Evolutionary conservation across 2,888 invertebrate genomes (phyloP).

Genomic region (Ypsolopha scabrella): DNA sequence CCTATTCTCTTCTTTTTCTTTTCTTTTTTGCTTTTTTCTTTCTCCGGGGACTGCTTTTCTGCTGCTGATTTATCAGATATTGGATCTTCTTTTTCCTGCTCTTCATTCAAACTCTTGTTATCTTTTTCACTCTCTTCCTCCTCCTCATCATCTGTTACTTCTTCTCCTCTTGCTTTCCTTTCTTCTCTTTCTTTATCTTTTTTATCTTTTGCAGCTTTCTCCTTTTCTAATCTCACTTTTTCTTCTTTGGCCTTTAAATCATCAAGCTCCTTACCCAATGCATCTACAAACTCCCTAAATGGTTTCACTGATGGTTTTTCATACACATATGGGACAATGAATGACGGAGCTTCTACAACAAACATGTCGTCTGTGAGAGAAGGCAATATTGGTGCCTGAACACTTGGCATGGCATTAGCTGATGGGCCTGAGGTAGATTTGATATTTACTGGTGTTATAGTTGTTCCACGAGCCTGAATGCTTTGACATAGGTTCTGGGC

Average conservation of each 20-base stretch:
- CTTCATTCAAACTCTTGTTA: conserved; percentile 33
- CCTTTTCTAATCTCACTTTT: conserved; percentile 35
- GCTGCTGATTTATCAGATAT: conserved; percentile 1
- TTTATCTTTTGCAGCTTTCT: conserved; percentile 42
- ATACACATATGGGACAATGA: conserved; percentile 93
- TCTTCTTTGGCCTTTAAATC: conserved; percentile 50
- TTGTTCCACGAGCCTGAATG: conserved; percentile 62
- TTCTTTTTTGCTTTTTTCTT: conserved; percentile 27
- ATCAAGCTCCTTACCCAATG: conserved; percentile 75
- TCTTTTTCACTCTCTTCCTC: conserved; percentile 24
- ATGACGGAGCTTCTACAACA: conserved; percentile 92
- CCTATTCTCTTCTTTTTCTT: conserved; percentile 42
- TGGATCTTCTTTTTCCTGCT: conserved; percentile 9
- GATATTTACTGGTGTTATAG: conserved; percentile 65
- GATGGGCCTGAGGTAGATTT: conserved; percentile 21
- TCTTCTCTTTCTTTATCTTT: conserved; percentile 57
- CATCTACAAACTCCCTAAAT: conserved; percentile 79
- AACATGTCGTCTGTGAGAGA: conserved; percentile 93
- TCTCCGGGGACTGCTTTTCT: neutral
- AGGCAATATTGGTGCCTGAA: conserved; percentile 73
- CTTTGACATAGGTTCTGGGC: conserved; percentile 58
- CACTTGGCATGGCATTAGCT: conserved; percentile 18
- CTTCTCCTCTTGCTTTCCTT: conserved; percentile 20
- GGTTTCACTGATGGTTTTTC: conserved; percentile 89
- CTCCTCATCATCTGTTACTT: conserved; percentile 25